Base-by-base conservation (phyloP, 1,140 invertebrate species). In the Chironomus tepperi region DNA sequence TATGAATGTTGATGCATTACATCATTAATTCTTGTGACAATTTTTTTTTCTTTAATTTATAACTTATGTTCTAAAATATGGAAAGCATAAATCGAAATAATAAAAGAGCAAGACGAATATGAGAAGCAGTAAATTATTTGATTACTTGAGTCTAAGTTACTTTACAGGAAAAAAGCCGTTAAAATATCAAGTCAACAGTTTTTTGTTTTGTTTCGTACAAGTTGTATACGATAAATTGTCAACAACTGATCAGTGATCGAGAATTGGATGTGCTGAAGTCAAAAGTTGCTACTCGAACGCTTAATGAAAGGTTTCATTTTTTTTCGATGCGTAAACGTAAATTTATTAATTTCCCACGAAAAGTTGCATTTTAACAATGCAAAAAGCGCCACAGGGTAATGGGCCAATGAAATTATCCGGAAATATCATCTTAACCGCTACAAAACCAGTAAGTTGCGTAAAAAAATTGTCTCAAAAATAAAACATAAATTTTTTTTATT, bases 361-460 rank as follows among this genome's bases (percentile, higher is more conserved):
- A 19, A 18, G 18, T 7, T 70, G 65, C 65, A 70, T 70, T 70
- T 70, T 70, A 19, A 70, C n/a, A 70, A 70, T 70, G 65, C 65
- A 70, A 70, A 70, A 70, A 18, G 65, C 65, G 65, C 65, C 65
- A 70, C 18, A 15, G 15, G 65, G 65, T 70, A 70, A 70, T 70
- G 65, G 65, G 15, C 16, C n/a, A 70, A 18, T 70, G 18, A 70
- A 70, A 70, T 70, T 70, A 70, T 70, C 65, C 65, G 65, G 65
- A 70, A 70, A 70, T 16, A 21, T 70, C 65, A 70, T 70, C 65
- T 70, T 21, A 19, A 18, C 19, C 65, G 18, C n/a, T 21, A 70
- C 8, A 18, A 70, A 70, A 70, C 65, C 65, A 18, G 65, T 70
- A 70, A 70, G 65, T 70, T 15, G 18, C 3, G 18, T 19, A 7